These are phyloP conservation scores for Oikopleura dioica DNA, from an alignment of 23 tunicate genomes.

Conservation along the genomic window DNA sequence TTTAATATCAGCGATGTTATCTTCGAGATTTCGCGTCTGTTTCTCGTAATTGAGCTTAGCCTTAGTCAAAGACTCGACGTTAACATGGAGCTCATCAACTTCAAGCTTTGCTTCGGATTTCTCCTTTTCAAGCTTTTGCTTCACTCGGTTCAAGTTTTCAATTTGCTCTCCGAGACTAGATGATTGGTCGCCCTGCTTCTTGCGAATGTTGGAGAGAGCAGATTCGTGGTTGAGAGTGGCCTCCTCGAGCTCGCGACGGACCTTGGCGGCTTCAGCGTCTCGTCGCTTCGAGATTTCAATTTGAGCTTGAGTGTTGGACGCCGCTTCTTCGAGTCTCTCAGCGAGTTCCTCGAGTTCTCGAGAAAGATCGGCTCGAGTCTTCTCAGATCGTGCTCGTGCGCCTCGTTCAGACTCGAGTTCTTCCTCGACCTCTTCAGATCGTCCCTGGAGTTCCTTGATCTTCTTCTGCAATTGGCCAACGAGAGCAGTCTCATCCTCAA, in stretches of 20 bases:
- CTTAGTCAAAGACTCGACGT: too few relatives aligned
- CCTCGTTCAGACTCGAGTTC: slow-evolving; percentile 71
- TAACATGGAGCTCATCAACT: too few relatives aligned
- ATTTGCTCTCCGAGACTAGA: slow-evolving; percentile 57
- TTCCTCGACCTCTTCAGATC: too few relatives aligned
- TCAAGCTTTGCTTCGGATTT: too few relatives aligned
- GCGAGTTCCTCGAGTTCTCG: slow-evolving; percentile 84
- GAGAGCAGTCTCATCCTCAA: slow-evolving; percentile 50
- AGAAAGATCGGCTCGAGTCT: slow-evolving; percentile 55
- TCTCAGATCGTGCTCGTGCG: slow-evolving; percentile 64
- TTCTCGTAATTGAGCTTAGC: too few relatives aligned
- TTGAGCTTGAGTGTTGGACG: too few relatives aligned
- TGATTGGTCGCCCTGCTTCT: slow-evolving; percentile 59
- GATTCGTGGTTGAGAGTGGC: too few relatives aligned
- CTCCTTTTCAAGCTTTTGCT: slow-evolving; percentile 68
- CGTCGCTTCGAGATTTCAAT: slow-evolving; percentile 59
- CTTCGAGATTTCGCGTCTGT: too few relatives aligned
- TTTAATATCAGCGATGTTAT: slow-evolving; percentile 64
- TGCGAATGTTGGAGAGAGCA: slow-evolving; percentile 48
- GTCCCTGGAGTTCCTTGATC: slow-evolving; percentile 88
- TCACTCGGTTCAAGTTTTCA: slow-evolving; percentile 56
- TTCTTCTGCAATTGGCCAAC: slow-evolving; percentile 58
- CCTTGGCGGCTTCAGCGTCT: too few relatives aligned
- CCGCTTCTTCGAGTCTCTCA: slow-evolving; percentile 72
- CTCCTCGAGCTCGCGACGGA: too few relatives aligned